Evolutionary conservation across 2,113 vertebrate genomes (phyloP).

Genomic region (Urocynchramus pylzowi): DNA sequence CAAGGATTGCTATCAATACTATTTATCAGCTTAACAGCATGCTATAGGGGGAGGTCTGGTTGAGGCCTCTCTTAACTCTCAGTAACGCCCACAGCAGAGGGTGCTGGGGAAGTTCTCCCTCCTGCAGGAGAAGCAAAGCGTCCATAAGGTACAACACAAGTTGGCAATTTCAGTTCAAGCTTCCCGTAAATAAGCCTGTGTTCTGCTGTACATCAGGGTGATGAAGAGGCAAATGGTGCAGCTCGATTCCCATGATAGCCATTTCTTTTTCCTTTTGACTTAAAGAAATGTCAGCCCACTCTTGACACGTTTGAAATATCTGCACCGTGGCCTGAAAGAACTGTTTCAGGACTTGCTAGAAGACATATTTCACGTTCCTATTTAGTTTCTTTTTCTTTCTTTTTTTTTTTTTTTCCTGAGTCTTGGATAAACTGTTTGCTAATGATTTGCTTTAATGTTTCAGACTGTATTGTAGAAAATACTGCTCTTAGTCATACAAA

Average conservation of each 20-base stretch:
- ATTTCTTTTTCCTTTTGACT: constrained; percentile 7
- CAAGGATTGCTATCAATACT: not conserved
- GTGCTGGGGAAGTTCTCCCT: not conserved
- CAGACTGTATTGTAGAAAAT: not conserved
- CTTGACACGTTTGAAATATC: constrained; percentile 7
- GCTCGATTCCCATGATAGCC: not conserved
- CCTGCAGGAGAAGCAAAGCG: not conserved
- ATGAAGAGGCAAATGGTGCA: not conserved
- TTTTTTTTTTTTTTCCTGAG: not conserved
- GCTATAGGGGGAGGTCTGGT: not conserved
- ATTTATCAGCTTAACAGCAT: not conserved
- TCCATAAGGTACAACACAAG: not conserved
- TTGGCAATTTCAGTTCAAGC: not conserved
- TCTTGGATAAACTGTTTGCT: not conserved
- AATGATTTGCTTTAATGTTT: not conserved
- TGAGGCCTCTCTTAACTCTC: not conserved
- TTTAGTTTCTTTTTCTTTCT: not conserved
- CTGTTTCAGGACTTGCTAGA: not conserved
- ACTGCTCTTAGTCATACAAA: not conserved
- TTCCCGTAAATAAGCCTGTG: not conserved
- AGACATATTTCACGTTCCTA: not conserved
- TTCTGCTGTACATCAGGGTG: not conserved
- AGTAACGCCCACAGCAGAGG: not conserved
- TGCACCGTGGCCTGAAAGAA: not conserved
- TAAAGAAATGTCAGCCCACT: not conserved